A percentile compares a stretch with the other conserved stretches of the same genome.
These are phyloP conservation scores for Strigops habroptila DNA, from an alignment of 2,113 vertebrate species.

Conservation along the genomic window DNA sequence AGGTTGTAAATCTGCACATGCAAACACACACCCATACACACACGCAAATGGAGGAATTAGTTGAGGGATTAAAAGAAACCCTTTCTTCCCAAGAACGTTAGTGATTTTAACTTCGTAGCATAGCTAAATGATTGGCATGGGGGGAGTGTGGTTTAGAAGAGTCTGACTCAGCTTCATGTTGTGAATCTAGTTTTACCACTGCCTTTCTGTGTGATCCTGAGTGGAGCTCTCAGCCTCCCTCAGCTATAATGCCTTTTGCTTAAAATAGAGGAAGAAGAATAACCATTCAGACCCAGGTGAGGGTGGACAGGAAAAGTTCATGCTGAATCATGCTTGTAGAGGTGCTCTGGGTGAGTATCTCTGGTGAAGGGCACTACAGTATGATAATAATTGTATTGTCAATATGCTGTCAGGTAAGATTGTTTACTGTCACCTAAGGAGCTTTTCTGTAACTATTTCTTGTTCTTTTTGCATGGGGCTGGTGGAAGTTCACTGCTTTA, in stretches of 20 bases:
- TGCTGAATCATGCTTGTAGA: neutral
- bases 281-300: neutral
- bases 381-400: neutral
- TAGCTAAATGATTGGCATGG: neutral
- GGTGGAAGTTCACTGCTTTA: neutral
- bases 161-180: neutral
- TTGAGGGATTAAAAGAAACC: neutral
- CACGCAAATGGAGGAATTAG: neutral
- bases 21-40: rapidly evolving
- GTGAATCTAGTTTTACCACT: constrained; percentile 18
- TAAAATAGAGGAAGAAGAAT: neutral
- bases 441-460: neutral
- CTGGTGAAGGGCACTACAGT: neutral
- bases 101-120: neutral
- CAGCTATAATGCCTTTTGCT: neutral
- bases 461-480: neutral
- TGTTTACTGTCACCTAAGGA: neutral
- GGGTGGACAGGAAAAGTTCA: neutral
- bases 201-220: neutral
- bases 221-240: neutral
- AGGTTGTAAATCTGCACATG: neutral
- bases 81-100: neutral
- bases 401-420: neutral
- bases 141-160: neutral
- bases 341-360: neutral